phyloP scores from a whole-genome alignment of 2,113 vertebrate genomes.

The Tetrax tetrax region DNA sequence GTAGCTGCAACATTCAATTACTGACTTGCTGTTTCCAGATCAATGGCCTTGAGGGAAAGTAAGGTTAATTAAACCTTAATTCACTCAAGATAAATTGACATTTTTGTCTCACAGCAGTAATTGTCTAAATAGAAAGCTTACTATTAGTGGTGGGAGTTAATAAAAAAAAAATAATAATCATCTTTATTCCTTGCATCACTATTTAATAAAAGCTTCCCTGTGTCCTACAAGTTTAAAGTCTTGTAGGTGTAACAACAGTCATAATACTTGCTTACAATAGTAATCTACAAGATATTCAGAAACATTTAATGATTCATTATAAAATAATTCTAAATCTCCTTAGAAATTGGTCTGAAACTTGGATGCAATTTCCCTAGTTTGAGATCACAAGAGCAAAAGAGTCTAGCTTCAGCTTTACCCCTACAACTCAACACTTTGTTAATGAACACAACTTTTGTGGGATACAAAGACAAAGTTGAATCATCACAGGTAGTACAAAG shows the following conservation, averaged over 20 bases:
- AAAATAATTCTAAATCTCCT: background rate
- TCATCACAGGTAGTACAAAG: background rate
- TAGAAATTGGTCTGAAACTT: background rate
- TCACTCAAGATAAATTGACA: constrained; percentile 64
- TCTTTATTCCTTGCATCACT: background rate
- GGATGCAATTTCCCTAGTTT: background rate
- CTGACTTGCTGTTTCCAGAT: constrained; percentile 57
- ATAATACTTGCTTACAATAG: background rate
- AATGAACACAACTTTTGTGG: background rate
- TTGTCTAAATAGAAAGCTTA: constrained; percentile 49
- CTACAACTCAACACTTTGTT: background rate
- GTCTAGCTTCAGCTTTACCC: background rate
- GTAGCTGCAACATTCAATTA: constrained; percentile 53
- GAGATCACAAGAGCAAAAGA: background rate
- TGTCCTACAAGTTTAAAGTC: background rate
- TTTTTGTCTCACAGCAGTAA: constrained; percentile 52
- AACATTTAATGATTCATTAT: background rate
- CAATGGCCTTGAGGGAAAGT: constrained; percentile 44
- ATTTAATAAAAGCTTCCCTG: background rate
- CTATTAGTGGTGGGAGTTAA: constrained; percentile 20
- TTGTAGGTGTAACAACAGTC: background rate
- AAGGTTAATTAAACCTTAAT: constrained; percentile 73
- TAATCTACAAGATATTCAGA: background rate
- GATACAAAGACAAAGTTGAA: background rate
- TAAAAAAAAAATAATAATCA: background rate